These are phyloP conservation scores for Pocillopora grandis DNA, from an alignment of 92 coral and sea anemone species.

Conservation along the genomic window DNA sequence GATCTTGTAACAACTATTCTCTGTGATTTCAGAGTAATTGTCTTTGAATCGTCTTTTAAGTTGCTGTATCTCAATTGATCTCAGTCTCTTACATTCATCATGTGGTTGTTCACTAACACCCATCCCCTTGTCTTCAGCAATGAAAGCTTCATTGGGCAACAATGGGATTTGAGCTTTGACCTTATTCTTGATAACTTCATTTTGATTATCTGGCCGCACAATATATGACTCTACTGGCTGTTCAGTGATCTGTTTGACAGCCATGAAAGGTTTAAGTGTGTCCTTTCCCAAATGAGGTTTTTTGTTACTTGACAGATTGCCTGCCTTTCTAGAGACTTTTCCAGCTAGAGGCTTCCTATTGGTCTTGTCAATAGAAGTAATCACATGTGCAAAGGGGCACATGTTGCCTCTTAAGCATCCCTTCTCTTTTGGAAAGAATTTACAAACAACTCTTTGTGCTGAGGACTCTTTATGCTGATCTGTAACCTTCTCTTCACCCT, in stretches of 20 bases:
- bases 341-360: neutral
- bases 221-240: neutral
- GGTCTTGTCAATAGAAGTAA: neutral
- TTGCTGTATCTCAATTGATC: conserved; percentile 73
- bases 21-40: conserved; percentile 40
- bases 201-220: neutral
- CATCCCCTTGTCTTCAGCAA: neutral
- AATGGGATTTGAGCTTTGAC: neutral
- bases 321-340: too few relatives aligned
- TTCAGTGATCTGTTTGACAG: neutral
- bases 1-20: conserved; percentile 49
- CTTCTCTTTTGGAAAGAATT: conserved; percentile 29
- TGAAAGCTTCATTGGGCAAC: too few relatives aligned
- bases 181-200: neutral
- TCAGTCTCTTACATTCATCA: conserved; percentile 47
- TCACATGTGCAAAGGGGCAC: conserved; percentile 37
- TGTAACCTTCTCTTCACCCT: neutral
- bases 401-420: conserved; percentile 33
- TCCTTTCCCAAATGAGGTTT: neutral
- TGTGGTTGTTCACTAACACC: conserved; percentile 43
- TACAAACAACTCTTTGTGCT: conserved; percentile 38
- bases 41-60: conserved; percentile 73
- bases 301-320: neutral
- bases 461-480: conserved; percentile 6
- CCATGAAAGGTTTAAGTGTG: neutral